Conservation (phyloP, 2,888 invertebrate genomes). For the Nephrotoma guestfalica region DNA sequence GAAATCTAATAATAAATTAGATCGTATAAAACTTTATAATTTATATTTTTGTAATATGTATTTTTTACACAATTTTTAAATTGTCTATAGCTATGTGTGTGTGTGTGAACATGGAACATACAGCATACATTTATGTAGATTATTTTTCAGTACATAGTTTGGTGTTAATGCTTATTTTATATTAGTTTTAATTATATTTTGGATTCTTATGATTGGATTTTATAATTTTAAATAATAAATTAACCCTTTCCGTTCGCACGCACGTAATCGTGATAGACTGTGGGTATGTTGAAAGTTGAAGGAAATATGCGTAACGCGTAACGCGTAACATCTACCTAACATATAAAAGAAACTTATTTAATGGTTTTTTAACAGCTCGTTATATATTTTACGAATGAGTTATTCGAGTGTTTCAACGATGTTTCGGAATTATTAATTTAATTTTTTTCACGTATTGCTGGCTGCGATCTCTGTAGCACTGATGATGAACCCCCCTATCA, state of each 20-base stretch:
- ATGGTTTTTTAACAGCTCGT: no score
- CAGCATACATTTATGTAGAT: background rate
- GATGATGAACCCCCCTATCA: no score
- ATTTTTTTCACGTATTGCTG: no score
- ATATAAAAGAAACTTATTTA: no score
- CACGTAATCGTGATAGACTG: background rate
- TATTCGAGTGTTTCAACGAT: no score
- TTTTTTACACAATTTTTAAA: no score
- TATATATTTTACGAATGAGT: no score
- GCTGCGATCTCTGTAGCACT: no score
- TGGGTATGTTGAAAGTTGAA: background rate
- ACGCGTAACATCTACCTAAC: no score
- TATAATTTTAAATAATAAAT: background rate
- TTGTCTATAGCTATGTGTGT: no score
- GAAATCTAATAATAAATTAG: background rate
- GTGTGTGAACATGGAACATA: no score
- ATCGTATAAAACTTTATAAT: background rate
- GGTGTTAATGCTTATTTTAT: background rate
- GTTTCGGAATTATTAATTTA: no score
- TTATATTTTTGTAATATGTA: background rate
- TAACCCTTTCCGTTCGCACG: background rate
- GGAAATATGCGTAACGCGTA: background rate
- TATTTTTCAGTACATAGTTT: background rate
- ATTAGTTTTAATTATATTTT: background rate
- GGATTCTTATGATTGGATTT: background rate